A percentile compares a stretch with the other conserved stretches of the same genome.
Evolutionary conservation across 2,888 invertebrate species (phyloP).

Genomic region (Petrolisthes cinctipes): DNA sequence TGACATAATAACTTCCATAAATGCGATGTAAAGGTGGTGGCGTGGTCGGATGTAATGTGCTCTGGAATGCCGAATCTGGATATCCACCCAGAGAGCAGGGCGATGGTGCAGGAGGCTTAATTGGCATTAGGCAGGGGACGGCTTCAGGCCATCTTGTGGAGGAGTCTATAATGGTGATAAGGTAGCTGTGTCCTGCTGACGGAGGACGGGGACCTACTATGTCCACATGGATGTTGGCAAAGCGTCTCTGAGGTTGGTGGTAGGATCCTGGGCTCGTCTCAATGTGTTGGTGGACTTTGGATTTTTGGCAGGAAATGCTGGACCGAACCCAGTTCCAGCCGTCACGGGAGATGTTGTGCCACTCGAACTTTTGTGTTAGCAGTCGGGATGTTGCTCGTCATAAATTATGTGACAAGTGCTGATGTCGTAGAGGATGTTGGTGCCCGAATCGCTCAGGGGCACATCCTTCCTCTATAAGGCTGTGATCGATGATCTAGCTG

Average conservation of each 20-base stretch:
- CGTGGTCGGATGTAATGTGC: slow-evolving; percentile 1
- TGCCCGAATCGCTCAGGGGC: not conserved
- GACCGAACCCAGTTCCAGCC: slow-evolving; percentile 45
- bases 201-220: slow-evolving; percentile 62
- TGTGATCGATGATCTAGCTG: not conserved
- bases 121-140: not conserved
- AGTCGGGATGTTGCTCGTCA: slow-evolving; percentile 9
- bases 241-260: slow-evolving; percentile 52
- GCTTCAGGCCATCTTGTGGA: slow-evolving; percentile 51
- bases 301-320: slow-evolving; percentile 50
- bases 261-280: slow-evolving; percentile 35
- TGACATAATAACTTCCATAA: not conserved
- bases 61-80: slow-evolving; percentile 6
- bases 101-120: not conserved
- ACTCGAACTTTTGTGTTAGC: slow-evolving; percentile 44
- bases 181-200: slow-evolving; percentile 50
- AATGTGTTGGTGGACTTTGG: slow-evolving; percentile 53
- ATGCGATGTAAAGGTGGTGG: no score
- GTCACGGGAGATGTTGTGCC: slow-evolving; percentile 47
- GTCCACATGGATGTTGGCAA: slow-evolving; percentile 61
- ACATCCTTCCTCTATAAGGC: not conserved
- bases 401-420: slow-evolving; percentile 51
- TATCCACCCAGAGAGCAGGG: slow-evolving; percentile 5
- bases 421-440: not conserved
- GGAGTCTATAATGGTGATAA: slow-evolving; percentile 58